These are phyloP conservation scores for Brachynemurus nebulosus DNA, from an alignment of 2,888 invertebrate species.

Conservation along the genomic window DNA sequence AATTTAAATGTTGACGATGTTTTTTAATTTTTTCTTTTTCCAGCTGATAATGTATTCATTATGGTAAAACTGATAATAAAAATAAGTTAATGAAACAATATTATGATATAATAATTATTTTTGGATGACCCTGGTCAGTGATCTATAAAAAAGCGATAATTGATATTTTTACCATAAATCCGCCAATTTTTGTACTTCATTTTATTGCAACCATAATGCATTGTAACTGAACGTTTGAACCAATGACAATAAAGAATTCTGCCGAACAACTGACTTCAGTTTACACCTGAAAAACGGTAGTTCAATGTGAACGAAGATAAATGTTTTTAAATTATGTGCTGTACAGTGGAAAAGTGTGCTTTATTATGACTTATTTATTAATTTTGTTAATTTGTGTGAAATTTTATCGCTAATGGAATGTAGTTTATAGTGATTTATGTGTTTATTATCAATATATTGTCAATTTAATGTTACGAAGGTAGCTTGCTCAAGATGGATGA, in stretches of 20 bases:
- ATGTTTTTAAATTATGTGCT: constrained; percentile 3
- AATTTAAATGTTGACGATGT: too few species aligned
- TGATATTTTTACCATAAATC: too few species aligned
- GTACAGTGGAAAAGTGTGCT: background rate
- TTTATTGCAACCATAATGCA: constrained; percentile 1
- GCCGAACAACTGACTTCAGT: constrained; percentile 3
- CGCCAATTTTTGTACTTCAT: constrained; percentile 1
- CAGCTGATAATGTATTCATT: too few species aligned
- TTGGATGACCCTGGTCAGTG: too few species aligned
- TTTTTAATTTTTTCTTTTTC: too few species aligned
- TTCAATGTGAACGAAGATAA: background rate
- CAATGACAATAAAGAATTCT: background rate
- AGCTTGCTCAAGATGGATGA: constrained; percentile 31
- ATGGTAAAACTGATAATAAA: too few species aligned
- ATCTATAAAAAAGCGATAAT: too few species aligned
- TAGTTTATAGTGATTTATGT: background rate
- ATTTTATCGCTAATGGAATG: background rate
- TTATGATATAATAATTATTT: too few species aligned
- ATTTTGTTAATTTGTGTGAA: background rate
- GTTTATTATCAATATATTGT: background rate
- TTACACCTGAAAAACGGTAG: constrained; percentile 6
- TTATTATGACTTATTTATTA: background rate
- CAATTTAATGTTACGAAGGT: constrained; percentile 5
- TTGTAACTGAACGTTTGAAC: background rate
- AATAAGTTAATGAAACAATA: too few species aligned